phyloP scores from a whole-genome alignment of 1,140 invertebrate genomes.

The Adoxophyes honmai region DNA sequence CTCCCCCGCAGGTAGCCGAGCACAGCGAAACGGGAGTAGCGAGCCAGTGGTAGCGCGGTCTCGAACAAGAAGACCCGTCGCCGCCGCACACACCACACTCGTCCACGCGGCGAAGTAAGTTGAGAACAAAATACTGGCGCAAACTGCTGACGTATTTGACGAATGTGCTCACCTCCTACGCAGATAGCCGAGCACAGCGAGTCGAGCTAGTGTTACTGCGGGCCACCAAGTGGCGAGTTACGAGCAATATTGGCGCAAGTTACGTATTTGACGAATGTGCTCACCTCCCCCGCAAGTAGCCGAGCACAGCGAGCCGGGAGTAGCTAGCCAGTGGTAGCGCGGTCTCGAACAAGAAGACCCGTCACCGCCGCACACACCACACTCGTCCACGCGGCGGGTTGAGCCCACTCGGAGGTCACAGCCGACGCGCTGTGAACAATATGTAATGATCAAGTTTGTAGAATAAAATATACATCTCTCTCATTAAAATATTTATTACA shows the following conservation, averaged over 20 bases:
- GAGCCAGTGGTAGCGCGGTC: constrained; percentile 88
- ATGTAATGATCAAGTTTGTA: no score
- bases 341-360: constrained; percentile 87
- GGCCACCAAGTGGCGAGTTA: no score
- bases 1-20: not conserved
- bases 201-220: constrained; percentile 89
- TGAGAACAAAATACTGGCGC: no score
- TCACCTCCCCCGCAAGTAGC: not conserved
- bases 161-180: no score
- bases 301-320: constrained; percentile 68
- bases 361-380: constrained; percentile 94
- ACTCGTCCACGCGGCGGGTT: constrained; percentile 88
- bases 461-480: no score
- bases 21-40: constrained; percentile 78
- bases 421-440: constrained; percentile 86
- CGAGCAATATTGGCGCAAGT: no score
- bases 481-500: no score
- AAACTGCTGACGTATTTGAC: no score
- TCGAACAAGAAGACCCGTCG: not conserved
- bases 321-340: constrained; percentile 90
- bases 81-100: no score
- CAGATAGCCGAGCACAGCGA: no score
- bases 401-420: constrained; percentile 93
- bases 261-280: no score
- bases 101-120: no score